Percentiles rank a stretch among this genome's conserved stretches.
Evolutionary conservation across 2,113 vertebrate genomes (phyloP).

Genomic region (Ciconia boyciana): DNA sequence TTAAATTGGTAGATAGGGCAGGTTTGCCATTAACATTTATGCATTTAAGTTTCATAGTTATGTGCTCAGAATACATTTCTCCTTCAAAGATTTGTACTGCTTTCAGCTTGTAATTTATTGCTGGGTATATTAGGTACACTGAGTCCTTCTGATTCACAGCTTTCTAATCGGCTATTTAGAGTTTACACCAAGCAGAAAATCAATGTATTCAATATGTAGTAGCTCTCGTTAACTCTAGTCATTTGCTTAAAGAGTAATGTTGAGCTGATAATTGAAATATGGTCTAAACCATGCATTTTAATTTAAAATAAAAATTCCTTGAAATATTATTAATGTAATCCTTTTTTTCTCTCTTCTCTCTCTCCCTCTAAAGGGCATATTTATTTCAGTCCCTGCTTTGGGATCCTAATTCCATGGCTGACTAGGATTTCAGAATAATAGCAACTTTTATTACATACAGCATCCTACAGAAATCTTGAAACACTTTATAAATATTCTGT

Average conservation of each 20-base stretch:
- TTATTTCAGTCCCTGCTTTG: conserved; percentile 44
- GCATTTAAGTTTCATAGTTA: conserved; percentile 65
- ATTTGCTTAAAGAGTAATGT: conserved; percentile 81
- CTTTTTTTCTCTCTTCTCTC: not conserved
- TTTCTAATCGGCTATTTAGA: conserved; percentile 80
- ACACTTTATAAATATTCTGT: not conserved
- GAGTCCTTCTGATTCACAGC: conserved; percentile 77
- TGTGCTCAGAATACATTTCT: conserved; percentile 70
- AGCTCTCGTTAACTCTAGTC: conserved; percentile 77
- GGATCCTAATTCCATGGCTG: conserved; percentile 28
- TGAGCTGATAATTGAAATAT: conserved; percentile 81
- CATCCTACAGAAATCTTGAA: conserved; percentile 7
- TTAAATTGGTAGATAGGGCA: conserved; percentile 61
- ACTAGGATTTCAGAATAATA: conserved; percentile 41
- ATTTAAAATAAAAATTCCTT: conserved; percentile 73
- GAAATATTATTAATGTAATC: conserved; percentile 73
- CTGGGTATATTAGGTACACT: conserved; percentile 71
- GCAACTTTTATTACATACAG: not conserved
- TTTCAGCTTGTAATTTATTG: conserved; percentile 68
- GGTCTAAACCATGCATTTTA: conserved; percentile 75
- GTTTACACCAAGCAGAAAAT: conserved; percentile 82
- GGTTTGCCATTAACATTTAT: conserved; percentile 53
- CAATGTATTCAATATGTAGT: conserved; percentile 80
- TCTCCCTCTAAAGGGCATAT: conserved; percentile 22
- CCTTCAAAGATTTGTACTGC: conserved; percentile 65